Evolutionary conservation across 2,113 vertebrate genomes (phyloP).

Genomic region (Crotophaga sulcirostris): DNA sequence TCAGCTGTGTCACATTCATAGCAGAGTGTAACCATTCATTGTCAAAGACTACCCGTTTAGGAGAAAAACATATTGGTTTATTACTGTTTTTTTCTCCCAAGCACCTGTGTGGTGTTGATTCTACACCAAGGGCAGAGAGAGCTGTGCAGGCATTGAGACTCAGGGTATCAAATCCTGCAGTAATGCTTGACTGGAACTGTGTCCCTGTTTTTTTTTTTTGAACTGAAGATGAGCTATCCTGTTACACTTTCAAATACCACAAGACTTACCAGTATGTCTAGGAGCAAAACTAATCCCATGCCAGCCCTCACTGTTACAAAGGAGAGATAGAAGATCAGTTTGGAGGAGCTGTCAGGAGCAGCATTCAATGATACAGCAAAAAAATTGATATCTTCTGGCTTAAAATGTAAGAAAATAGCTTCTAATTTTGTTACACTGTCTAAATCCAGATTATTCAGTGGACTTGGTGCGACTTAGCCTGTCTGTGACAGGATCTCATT

Average conservation of each 20-base stretch:
- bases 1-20: not conserved
- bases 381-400: not conserved
- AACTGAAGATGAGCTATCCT: not conserved
- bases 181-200: not conserved
- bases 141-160: not conserved
- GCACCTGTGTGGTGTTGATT: not conserved
- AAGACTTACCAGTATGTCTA: not conserved
- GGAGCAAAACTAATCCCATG: not conserved
- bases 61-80: not conserved
- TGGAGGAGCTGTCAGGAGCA: not conserved
- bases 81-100: not conserved
- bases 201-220: not conserved
- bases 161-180: not conserved
- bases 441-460: not conserved
- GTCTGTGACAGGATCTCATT: not conserved
- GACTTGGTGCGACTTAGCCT: not conserved
- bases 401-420: not conserved
- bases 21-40: not conserved
- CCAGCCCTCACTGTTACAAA: rapidly evolving
- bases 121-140: not conserved
- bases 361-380: not conserved
- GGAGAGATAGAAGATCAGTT: not conserved
- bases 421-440: not conserved
- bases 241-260: not conserved
- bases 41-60: not conserved